Conservation (phyloP, 2,888 invertebrate genomes). For the Torymus auratus region DNA sequence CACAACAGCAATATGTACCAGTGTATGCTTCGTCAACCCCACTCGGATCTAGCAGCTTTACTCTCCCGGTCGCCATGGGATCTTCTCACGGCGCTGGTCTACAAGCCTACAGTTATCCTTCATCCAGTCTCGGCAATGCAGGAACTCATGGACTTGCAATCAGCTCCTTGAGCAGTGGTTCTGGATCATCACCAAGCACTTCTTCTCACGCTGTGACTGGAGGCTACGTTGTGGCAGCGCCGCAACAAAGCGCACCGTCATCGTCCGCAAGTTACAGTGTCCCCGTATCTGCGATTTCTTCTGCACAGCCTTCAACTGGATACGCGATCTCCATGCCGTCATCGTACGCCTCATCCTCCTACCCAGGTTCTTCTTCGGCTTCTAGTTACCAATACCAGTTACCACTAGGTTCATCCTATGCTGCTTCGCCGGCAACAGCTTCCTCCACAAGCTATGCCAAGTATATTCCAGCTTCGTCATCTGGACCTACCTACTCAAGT, state of each 20-base stretch:
- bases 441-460: conserved; percentile 59
- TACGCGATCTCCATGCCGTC: conserved; percentile 47
- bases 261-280: conserved; percentile 61
- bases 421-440: conserved; percentile 49
- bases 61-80: conserved; percentile 30
- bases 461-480: conserved; percentile 67
- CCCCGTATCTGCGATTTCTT: conserved; percentile 57
- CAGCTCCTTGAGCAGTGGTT: conserved; percentile 55
- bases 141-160: conserved; percentile 61
- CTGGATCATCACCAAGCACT: conserved; percentile 43
- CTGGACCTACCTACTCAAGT: conserved; percentile 61
- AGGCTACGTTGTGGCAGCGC: conserved; percentile 63
- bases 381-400: conserved; percentile 68
- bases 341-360: conserved; percentile 54
- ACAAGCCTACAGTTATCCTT: conserved; percentile 20
- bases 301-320: conserved; percentile 62
- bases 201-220: conserved; percentile 64
- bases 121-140: conserved; percentile 24
- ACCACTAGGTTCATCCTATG: conserved; percentile 60
- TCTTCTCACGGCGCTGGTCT: conserved; percentile 24
- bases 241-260: conserved; percentile 45
- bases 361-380: conserved; percentile 64
- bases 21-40: conserved; percentile 47
- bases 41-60: conserved; percentile 30
- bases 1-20: conserved; percentile 49